Evolutionary conservation across 2,888 invertebrate species (phyloP), one percentile per base, ranked within the genome.

Genomic region (Drosophila histrio): DNA sequence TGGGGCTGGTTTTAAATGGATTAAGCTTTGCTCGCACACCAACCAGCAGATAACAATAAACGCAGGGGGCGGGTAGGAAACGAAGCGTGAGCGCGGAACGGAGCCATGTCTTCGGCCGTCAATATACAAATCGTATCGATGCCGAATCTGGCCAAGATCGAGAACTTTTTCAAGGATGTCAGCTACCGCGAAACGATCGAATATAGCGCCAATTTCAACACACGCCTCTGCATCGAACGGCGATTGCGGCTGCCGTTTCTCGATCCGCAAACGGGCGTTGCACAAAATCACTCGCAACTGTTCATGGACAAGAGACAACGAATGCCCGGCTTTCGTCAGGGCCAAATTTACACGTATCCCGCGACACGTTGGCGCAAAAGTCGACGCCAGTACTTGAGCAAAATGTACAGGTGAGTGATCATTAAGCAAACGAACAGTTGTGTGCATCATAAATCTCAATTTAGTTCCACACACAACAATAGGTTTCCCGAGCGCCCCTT

Each of bases 231-330:
- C 92, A 94, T 97, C 74, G 98, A 99, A 92, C 94, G 98, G 77
- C 95, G 97, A 86, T 93, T 97, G 92, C 94, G 98, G 75, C 94
- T 98, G 93, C 99, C 99, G 22, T 99, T 98, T 91, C 94, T 99
- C 83, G 99, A 99, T 92, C 97, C 97, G n/a, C 98, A 98, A 91
- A 98, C 98, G 68, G 98, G 97, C 73, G 97, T 99, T 50, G 98
- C 98, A 26, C 99, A 99, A 91, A 98, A 96, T 91, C 98, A 98
- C 92, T 97, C 97, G 87, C 95, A 96, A 85, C 93, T 97, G 77
- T 96, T 97, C 87, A 96, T 98, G 96, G 95, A 95, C 54, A 94
- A 96, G 88, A 94, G 96, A 84, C 97, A 98, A 91, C 94, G 98
- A 75, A 95, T 98, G 94, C 98, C 98, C 1, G 98, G 98, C 44